These are phyloP conservation scores for Myotis vivesi DNA, from an alignment of 2,797 vertebrate species.

Conservation along the genomic window DNA sequence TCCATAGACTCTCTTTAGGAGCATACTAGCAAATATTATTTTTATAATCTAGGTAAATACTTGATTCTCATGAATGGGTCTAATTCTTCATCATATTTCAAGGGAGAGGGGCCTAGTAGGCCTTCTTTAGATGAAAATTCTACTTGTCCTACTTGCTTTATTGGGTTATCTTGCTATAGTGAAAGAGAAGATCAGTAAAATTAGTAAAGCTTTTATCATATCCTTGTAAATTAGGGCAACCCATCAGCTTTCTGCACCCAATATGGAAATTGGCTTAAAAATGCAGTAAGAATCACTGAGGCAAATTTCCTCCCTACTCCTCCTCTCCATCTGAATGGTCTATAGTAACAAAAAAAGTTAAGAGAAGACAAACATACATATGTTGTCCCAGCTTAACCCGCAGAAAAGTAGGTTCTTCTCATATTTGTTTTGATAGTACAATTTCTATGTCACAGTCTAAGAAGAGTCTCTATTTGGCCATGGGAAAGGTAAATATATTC, in stretches of 20 bases:
- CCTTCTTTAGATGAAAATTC: background rate
- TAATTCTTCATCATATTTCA: conserved; percentile 30
- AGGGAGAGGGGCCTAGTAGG: background rate
- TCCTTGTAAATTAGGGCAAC: conserved; percentile 13
- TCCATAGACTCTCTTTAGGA: background rate
- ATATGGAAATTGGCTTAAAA: background rate
- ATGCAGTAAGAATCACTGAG: background rate
- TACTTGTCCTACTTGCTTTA: background rate
- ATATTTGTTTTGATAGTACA: background rate
- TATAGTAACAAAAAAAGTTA: background rate
- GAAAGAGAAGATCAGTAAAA: background rate
- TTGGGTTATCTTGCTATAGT: background rate
- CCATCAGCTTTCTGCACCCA: background rate
- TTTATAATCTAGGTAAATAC: conserved; percentile 30
- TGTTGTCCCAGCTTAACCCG: background rate
- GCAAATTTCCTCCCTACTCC: background rate
- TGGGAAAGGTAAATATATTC: background rate
- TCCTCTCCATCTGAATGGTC: background rate
- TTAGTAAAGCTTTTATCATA: background rate
- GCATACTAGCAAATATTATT: background rate
- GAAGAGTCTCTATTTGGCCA: background rate
- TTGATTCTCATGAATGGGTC: background rate
- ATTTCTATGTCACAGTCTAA: background rate
- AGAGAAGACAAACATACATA: background rate
- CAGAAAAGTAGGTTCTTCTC: background rate